Evolutionary conservation across 2,113 vertebrate species (phyloP).

Genomic region (Cyanoliseus patagonus): DNA sequence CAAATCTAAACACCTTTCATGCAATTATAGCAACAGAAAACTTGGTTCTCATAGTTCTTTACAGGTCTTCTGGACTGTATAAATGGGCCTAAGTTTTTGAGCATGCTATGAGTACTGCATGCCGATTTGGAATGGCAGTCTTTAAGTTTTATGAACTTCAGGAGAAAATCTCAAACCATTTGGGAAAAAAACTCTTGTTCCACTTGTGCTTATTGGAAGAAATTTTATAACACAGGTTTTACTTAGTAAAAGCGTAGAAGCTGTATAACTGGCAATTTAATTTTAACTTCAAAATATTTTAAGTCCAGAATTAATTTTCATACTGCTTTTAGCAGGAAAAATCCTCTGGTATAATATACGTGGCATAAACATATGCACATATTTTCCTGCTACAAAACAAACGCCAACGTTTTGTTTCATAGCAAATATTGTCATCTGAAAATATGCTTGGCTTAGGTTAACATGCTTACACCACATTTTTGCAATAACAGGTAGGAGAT

Average conservation of each 20-base stretch:
- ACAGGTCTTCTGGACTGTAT: background rate
- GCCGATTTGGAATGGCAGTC: background rate
- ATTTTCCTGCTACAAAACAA: background rate
- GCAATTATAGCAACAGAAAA: background rate
- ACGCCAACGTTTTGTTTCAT: accelerated
- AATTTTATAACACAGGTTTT: background rate
- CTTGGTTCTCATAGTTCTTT: background rate
- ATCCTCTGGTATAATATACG: background rate
- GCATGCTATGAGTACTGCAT: background rate
- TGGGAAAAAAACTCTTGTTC: background rate
- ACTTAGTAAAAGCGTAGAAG: background rate
- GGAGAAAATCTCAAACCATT: background rate
- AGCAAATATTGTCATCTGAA: constrained; percentile 2
- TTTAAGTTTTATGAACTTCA: background rate
- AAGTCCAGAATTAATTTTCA: background rate
- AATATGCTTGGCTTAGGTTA: background rate
- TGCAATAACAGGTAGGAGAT: background rate
- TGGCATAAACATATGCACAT: background rate
- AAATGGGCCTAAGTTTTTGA: background rate
- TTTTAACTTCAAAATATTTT: background rate
- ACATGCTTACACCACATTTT: background rate
- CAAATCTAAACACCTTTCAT: background rate
- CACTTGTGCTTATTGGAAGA: background rate
- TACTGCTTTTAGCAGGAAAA: background rate
- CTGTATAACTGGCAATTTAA: background rate